Conservation (phyloP, 2,888 invertebrate genomes). For the Phaonia tiefii region DNA sequence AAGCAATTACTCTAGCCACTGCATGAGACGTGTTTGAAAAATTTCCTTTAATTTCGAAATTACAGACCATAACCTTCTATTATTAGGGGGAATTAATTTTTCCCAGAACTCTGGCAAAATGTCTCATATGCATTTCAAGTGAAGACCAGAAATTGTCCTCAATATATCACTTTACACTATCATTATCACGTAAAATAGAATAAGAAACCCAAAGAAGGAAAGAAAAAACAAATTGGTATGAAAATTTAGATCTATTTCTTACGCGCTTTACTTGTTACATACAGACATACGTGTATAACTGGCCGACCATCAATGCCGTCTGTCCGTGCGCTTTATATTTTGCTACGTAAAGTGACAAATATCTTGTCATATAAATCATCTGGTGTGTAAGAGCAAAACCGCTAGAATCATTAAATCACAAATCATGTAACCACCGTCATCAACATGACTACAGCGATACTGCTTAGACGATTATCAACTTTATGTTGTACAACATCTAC, state of each 20-base stretch:
- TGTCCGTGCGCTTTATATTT: no score
- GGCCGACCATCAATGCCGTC: not conserved
- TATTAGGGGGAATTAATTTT: conserved; percentile 64
- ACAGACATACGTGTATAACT: not conserved
- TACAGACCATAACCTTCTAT: conserved; percentile 49
- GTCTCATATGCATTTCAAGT: conserved; percentile 12
- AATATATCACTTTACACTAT: conserved; percentile 67
- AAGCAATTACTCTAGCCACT: conserved; percentile 26
- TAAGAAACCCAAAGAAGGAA: conserved; percentile 32
- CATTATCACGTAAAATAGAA: conserved; percentile 65
- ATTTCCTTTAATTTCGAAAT: conserved; percentile 57
- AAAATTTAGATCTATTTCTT: conserved; percentile 32
- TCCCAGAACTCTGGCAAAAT: conserved; percentile 49
- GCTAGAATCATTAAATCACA: conserved; percentile 67
- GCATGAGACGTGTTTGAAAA: conserved; percentile 46
- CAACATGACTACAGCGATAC: not conserved
- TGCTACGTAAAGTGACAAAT: conserved; percentile 59
- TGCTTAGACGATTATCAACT: not conserved
- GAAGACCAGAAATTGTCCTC: conserved; percentile 63
- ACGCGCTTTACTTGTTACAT: conserved; percentile 17
- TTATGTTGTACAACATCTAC: not conserved
- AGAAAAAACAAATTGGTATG: conserved; percentile 8
- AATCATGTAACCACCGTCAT: conserved; percentile 54
- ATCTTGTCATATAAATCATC: conserved; percentile 67
- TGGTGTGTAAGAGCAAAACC: conserved; percentile 56